Evolutionary conservation across 2,888 invertebrate genomes (phyloP).

Genomic region (Synergus umbraculus): DNA sequence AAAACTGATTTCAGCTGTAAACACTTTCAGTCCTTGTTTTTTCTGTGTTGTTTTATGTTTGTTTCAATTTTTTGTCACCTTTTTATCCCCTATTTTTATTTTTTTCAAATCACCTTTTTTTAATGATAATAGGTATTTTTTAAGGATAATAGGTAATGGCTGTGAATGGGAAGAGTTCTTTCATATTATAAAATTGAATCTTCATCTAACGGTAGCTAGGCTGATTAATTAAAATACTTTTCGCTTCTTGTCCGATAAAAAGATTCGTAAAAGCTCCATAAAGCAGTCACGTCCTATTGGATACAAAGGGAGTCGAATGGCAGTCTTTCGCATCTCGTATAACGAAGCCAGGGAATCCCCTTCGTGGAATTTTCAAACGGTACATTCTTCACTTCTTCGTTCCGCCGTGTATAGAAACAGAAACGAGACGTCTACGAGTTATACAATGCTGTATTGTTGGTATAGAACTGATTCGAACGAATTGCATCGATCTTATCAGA

Average conservation of each 20-base stretch:
- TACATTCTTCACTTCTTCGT: conserved; percentile 62
- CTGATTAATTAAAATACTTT: conserved; percentile 36
- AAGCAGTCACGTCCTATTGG: conserved; percentile 39
- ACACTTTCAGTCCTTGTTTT: too few relatives aligned
- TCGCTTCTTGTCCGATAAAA: conserved; percentile 21
- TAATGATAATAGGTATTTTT: too few relatives aligned
- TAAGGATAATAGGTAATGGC: neutral
- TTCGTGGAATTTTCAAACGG: conserved; percentile 70
- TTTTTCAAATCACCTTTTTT: too few relatives aligned
- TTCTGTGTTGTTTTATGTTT: too few relatives aligned
- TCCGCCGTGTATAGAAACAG: conserved; percentile 60
- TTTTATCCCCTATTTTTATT: too few relatives aligned
- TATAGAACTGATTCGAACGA: conserved; percentile 48
- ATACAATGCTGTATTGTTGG: conserved; percentile 46
- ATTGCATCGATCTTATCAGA: conserved; percentile 38
- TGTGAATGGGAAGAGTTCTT: neutral
- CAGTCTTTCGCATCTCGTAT: conserved; percentile 28
- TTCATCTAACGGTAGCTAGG: neutral
- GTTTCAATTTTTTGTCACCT: too few relatives aligned
- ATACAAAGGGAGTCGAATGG: conserved; percentile 38
- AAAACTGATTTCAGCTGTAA: too few relatives aligned
- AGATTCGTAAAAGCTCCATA: conserved; percentile 32
- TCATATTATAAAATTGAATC: neutral
- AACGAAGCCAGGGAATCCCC: conserved; percentile 56
- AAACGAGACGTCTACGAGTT: conserved; percentile 49